A percentile compares a stretch with the other conserved stretches of the same genome.
Evolutionary conservation across 2,113 vertebrate species (phyloP).

Genomic region (Clarias magur): DNA sequence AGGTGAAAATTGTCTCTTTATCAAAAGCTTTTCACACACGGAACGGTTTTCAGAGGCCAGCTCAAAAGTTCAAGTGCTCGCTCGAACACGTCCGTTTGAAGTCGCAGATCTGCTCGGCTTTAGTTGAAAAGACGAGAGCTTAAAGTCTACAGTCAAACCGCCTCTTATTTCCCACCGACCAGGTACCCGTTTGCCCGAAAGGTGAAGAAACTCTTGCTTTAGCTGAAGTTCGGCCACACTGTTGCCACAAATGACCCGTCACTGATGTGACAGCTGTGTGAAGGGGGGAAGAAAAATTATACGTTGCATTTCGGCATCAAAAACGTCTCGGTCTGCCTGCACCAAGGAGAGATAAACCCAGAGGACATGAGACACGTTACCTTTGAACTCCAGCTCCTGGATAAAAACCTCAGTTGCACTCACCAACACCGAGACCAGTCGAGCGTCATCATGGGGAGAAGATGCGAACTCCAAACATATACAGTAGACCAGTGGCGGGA

Average conservation of each 20-base stretch:
- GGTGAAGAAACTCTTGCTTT: slow-evolving; percentile 42
- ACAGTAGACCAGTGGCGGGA: too few species aligned
- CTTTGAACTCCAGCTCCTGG: not conserved
- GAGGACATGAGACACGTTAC: slow-evolving; percentile 16
- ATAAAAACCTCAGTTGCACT: not conserved
- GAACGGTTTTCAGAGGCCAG: slow-evolving; percentile 13
- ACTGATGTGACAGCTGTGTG: slow-evolving; percentile 57
- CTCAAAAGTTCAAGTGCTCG: slow-evolving; percentile 1
- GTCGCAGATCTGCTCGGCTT: slow-evolving; percentile 27
- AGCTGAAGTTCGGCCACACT: slow-evolving; percentile 41
- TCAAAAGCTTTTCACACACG: slow-evolving; percentile 12
- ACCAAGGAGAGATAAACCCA: slow-evolving; percentile 54
- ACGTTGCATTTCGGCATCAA: slow-evolving; percentile 56
- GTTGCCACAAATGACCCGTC: slow-evolving; percentile 59
- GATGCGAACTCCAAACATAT: too few species aligned
- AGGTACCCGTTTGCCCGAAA: slow-evolving; percentile 26
- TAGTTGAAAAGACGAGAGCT: slow-evolving; percentile 21
- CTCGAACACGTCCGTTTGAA: not conserved
- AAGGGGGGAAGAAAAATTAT: slow-evolving; percentile 37
- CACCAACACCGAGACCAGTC: not conserved
- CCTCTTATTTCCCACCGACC: slow-evolving; percentile 34
- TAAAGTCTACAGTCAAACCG: slow-evolving; percentile 29
- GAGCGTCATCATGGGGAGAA: not conserved
- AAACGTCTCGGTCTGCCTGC: slow-evolving; percentile 55
- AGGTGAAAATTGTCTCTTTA: slow-evolving; percentile 31